Evolutionary conservation across 2,113 vertebrate genomes (phyloP).

Genomic region (Passer montanus): DNA sequence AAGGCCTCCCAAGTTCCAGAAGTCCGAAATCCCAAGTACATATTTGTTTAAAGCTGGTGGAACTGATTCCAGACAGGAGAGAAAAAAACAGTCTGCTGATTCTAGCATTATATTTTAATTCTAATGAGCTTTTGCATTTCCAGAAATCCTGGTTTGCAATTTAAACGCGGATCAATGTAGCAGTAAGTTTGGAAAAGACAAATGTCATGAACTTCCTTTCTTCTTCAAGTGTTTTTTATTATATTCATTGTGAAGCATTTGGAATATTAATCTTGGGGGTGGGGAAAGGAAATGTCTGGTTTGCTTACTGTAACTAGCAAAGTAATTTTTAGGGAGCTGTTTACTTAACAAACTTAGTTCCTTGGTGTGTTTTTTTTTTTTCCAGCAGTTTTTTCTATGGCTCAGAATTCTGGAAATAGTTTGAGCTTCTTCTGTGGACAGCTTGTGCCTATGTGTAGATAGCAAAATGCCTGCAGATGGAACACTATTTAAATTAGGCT

Average conservation of each 20-base stretch:
- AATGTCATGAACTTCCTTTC: not conserved
- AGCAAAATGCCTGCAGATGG: not conserved
- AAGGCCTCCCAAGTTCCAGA: not conserved
- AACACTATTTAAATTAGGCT: not conserved
- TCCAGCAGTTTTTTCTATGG: not conserved
- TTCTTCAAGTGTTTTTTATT: conserved; percentile 16
- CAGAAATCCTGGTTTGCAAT: not conserved
- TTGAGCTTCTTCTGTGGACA: not conserved
- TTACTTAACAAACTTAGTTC: not conserved
- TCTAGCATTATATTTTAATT: not conserved
- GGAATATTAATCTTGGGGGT: conserved; percentile 1
- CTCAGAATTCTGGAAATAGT: not conserved
- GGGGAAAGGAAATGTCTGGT: not conserved
- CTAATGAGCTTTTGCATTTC: not conserved
- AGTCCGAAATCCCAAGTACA: not conserved
- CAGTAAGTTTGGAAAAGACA: not conserved
- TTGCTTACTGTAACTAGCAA: not conserved
- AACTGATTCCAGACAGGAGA: not conserved
- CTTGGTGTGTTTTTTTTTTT: not conserved
- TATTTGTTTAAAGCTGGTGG: not conserved
- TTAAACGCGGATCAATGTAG: not conserved
- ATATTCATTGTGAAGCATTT: conserved; percentile 8
- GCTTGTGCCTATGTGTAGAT: not conserved
- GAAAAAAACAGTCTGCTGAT: not conserved
- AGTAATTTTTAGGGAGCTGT: not conserved